Percentiles rank a stretch among this genome's conserved stretches.
Evolutionary conservation across 2,113 vertebrate genomes (phyloP).

Genomic region (Mixornis gularis): DNA sequence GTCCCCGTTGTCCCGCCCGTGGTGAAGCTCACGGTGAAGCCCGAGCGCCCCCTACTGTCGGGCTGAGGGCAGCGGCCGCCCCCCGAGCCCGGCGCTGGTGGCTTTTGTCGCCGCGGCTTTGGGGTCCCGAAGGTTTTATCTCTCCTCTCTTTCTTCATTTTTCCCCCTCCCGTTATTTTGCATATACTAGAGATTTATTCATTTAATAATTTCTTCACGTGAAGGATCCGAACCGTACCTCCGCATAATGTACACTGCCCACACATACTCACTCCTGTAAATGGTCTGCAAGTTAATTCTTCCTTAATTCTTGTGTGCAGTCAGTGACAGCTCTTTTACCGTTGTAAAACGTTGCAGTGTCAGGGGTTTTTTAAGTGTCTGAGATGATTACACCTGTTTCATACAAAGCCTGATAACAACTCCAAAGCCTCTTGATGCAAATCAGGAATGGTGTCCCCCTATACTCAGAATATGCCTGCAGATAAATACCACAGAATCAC

Average conservation of each 20-base stretch:
- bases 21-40: slow-evolving; percentile 60
- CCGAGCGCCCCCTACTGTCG: slow-evolving; percentile 87
- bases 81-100: neutral
- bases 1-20: neutral
- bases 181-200: neutral
- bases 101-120: neutral
- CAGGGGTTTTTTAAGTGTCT: neutral
- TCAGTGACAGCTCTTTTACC: neutral
- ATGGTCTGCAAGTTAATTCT: neutral
- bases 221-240: neutral
- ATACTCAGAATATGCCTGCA: neutral
- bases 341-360: fast-evolving
- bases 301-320: neutral
- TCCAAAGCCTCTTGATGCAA: slow-evolving; percentile 8
- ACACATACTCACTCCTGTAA: neutral
- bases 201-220: neutral
- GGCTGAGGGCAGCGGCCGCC: neutral
- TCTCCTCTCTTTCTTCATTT: neutral
- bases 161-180: neutral
- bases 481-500: neutral
- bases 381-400: neutral
- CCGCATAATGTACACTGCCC: neutral
- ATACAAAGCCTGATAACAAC: neutral
- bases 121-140: neutral
- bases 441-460: neutral